Evolutionary conservation across 2,113 vertebrate species (phyloP).

Genomic region (Heliornis fulica): DNA sequence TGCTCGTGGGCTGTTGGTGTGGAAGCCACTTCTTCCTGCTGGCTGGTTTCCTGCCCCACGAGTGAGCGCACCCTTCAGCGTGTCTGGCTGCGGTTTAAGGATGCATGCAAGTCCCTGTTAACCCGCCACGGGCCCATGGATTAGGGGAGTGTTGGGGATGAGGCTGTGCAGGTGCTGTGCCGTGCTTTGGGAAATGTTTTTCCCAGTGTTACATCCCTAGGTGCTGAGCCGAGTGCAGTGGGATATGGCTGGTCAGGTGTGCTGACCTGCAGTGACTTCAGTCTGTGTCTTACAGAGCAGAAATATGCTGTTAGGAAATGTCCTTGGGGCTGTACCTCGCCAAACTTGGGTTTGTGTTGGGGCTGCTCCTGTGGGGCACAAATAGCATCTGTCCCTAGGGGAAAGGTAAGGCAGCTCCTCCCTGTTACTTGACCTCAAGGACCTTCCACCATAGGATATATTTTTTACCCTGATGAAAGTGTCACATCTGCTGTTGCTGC

Average conservation of each 20-base stretch:
- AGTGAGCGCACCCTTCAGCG: neutral
- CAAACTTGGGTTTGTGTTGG: neutral
- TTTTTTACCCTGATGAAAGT: neutral
- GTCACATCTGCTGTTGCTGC: neutral
- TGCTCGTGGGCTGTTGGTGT: neutral
- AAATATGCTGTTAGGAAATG: neutral
- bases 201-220: neutral
- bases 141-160: too few relatives aligned
- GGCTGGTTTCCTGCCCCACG: neutral
- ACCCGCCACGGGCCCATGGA: too few relatives aligned
- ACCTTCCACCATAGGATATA: neutral
- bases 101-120: rapidly evolving
- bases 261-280: neutral
- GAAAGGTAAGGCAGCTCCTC: neutral
- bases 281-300: neutral
- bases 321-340: neutral
- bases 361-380: neutral
- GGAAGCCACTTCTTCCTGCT: neutral
- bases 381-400: neutral
- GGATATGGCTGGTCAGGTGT: neutral
- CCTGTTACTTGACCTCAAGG: neutral
- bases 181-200: neutral
- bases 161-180: neutral
- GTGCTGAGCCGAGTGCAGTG: rapidly evolving
- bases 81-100: rapidly evolving